Evolutionary conservation across 2,888 invertebrate genomes (phyloP), one percentile per base, ranked within the genome.

Genomic region (Lithophane ornitopus): DNA sequence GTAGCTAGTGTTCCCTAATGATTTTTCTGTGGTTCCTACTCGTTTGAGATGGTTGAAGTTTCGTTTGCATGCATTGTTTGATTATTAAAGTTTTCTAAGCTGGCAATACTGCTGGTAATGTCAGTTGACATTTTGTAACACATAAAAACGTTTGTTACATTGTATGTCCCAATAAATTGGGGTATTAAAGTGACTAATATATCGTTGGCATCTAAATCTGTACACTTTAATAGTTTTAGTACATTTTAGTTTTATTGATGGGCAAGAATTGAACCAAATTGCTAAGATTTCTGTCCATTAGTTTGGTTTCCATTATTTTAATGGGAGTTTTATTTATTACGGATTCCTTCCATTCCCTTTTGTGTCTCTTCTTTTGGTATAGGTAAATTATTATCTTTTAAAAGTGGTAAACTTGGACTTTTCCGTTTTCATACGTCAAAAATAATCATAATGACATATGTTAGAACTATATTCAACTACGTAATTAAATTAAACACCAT

Each of bases 1-100:
- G 87, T 87, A 81, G 78, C 79, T 74, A 80, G 84, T 86, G 87
- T 85, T 89, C 89, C 81, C 87, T 90, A 90, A 88, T 88, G 87
- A 89, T 89, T 85, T 88, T 87, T 80, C 86, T 81, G 76, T 80
- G 67, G 68, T 80, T 73, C n/a, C 41, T 34, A 28, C 62, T 78
- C 61, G 62, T 84, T 88, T 76, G 69, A 73, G 74, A 74, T 59
- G 58, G 61, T 70, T 70, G 70, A 56, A 86, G 70, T 77, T 84
- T 52, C 41, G 28, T 85, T 73, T 76, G 74, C 68, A 62, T 74
- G 78, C 68, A 70, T 72, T 82, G 84, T 86, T 80, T 63, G 76
- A 76, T 80, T 76, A 69, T 74, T 66, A 76, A 75, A 84, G 70
- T 84, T 85, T 78, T 85, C 52, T 22, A 59, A 22, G 70, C 74